Evolutionary conservation across 2,888 invertebrate species (phyloP).

Genomic region (Alviniconcha strummeri): DNA sequence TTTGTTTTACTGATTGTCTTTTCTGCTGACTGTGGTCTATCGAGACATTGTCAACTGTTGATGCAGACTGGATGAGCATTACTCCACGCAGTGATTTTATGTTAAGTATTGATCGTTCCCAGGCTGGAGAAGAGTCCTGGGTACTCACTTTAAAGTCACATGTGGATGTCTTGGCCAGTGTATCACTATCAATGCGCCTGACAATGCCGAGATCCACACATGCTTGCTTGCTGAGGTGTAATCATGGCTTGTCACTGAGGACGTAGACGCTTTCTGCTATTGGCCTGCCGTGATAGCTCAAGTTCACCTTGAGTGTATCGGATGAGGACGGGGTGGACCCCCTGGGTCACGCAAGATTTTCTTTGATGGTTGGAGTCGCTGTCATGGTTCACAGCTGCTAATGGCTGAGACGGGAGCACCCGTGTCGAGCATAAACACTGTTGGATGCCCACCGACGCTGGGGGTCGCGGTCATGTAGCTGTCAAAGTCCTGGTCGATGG

Average conservation of each 20-base stretch:
- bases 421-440: slow-evolving; percentile 24
- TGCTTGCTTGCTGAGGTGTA: too few species aligned
- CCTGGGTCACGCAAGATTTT: slow-evolving; percentile 11
- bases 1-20: too few species aligned
- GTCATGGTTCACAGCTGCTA: too few species aligned
- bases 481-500: too few species aligned
- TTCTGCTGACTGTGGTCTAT: too few species aligned
- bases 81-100: neutral
- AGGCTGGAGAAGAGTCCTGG: slow-evolving; percentile 33
- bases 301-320: neutral
- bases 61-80: slow-evolving; percentile 17
- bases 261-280: slow-evolving; percentile 9
- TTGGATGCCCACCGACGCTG: neutral
- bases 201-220: slow-evolving; percentile 3
- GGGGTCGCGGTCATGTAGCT: neutral
- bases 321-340: neutral
- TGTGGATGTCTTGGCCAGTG: too few species aligned
- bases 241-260: neutral
- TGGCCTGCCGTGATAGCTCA: neutral
- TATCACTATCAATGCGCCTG: too few species aligned
- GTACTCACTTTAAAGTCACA: slow-evolving; percentile 8
- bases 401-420: slow-evolving; percentile 23
- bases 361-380: neutral
- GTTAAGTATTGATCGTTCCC: slow-evolving; percentile 20
- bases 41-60: too few species aligned